Evolutionary conservation across 2,888 invertebrate species (phyloP), one percentile per base, ranked within the genome.

Genomic region (Drosophila meridiana): DNA sequence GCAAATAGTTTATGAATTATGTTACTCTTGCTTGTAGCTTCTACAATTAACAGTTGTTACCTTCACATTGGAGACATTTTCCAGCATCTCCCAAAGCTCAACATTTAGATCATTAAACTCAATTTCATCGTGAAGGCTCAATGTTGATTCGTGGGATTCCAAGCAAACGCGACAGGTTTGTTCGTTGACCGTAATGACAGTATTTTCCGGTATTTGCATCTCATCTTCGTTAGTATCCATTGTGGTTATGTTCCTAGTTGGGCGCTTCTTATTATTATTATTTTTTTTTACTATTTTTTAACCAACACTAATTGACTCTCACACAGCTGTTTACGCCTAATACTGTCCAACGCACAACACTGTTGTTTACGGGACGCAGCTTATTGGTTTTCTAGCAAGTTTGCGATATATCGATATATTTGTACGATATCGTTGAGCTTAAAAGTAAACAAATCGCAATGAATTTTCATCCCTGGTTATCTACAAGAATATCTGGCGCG

Each of bases 131-230:
- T 69, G 76, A 4, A 92, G 80, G n/a, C 91, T 88, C 66, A 92
- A 81, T 6, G 83, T 73, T 9, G 50, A 62, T 40, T 86, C 83
- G 9, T 68, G 72, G 36, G 78, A 78, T 60, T 88, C 75, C 58
- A 92, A 80, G 59, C 92, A 92, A 47, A 88, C 85, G 20, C 92
- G 88, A 65, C 92, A 92, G 4, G 83, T 84, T 14, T 73, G 63
- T 1, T 59, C 28, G 42, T 43, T 69, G 8, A 80, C 55, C 32
- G 34, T 52, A 5, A 62, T 28, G 6, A 34, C 47, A 13, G 9
- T 48, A 36, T 50, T 58, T 4, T 43, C 43, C 11, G 48, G 0
- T n/a, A 48, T 42, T 36, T 32, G 43, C 48, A 53, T 55, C 7
- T 63, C 71, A 1, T 34, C 2, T 8, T 60, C 43, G 1, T 50